Conservation (phyloP, 2,113 vertebrate genomes). For the Chrysochloris asiatica region DNA sequence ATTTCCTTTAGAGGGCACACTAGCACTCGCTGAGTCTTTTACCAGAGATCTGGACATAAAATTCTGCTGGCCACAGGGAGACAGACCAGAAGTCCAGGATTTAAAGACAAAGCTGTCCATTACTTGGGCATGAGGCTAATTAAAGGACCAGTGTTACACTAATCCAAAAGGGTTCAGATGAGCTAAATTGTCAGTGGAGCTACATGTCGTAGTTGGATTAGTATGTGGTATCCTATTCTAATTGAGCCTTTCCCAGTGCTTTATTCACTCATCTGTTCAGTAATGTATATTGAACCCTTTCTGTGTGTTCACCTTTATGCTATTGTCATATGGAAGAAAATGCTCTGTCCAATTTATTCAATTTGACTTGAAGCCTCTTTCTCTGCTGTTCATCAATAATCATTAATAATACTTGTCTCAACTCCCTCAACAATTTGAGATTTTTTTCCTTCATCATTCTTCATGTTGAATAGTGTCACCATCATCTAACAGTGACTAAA, state of each 20-base stretch:
- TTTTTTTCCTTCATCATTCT: not conserved
- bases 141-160: not conserved
- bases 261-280: not conserved
- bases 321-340: not conserved
- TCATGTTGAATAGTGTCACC: not conserved
- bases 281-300: not conserved
- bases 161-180: not conserved
- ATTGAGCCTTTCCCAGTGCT: not conserved
- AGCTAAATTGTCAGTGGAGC: not conserved
- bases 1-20: too few species aligned
- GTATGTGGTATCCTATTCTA: not conserved
- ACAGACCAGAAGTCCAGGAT: not conserved
- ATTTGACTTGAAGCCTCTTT: not conserved
- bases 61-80: not conserved
- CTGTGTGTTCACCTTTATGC: not conserved
- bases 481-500: not conserved
- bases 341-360: not conserved
- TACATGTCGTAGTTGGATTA: not conserved
- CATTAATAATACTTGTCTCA: not conserved
- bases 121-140: not conserved
- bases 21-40: fast-evolving
- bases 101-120: not conserved
- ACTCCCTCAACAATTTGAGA: not conserved
- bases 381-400: not conserved
- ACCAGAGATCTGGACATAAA: not conserved